Base-by-base conservation (phyloP, 2,797 vertebrate species). In the Astyanax mexicanus region DNA sequence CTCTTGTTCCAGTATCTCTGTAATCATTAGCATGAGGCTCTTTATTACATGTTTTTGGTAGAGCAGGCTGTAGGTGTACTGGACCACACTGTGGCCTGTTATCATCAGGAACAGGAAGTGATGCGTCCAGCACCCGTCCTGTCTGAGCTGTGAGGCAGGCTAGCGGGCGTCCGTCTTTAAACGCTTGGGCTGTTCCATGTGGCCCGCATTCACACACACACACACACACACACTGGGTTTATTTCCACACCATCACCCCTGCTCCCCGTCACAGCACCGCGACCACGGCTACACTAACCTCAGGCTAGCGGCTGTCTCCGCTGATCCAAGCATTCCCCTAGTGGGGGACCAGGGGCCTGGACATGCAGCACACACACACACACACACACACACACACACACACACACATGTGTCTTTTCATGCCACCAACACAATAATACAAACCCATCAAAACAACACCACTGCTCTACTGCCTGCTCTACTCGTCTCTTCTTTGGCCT, bases 171-270 rank as follows among this genome's bases (percentile, higher is more conserved):
- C 94, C 94, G 92, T 95, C 94, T 95, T 94, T 95, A 94, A 94
- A 94, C 93, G 93, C 95, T 95, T 92, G 92, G 97, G 92, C 94
- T 94, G 93, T 82, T 94, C 91, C 65, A 55, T 89, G 88, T 84
- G 86, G 93, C 94, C 92, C 93, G 88, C 93, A 93, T 93, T 87
- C 73, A 47, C 40, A 49, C 19, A 62, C 52, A 74, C 61, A 75
- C 38, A 72, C 67, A 79, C 69, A 74, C 62, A 95, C 95, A 94
- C 92, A 86, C 92, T 91, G 86, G 88, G 92, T 94, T 97, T 96
- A 92, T 96, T 98, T 96, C 96, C 96, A 96, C 95, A 80, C 96
- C 96, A 95, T 97, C 96, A 83, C 95, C 94, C 94, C 92, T 90
- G 91, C 90, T 96, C 91, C 93, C 90, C 93, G 91, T 97, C 95